A percentile compares a stretch with the other conserved stretches of the same genome.
Conservation (phyloP, 1,140 invertebrate genomes). For the Watersipora subatra region DNA sequence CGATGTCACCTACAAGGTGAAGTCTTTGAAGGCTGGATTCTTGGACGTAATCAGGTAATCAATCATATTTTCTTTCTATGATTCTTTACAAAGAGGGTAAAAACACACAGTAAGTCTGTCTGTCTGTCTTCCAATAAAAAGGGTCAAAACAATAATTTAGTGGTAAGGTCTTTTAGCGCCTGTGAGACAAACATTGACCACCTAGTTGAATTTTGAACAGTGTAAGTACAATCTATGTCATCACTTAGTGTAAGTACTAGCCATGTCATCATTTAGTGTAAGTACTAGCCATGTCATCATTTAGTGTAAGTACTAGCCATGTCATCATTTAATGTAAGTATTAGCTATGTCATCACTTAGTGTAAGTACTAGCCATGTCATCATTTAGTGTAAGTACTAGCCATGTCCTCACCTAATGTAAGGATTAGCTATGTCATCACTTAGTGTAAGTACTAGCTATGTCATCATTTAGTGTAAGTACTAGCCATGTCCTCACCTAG, state of each 20-base stretch:
- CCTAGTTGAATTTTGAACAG: neutral
- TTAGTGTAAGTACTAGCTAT: too few species aligned
- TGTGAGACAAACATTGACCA: neutral
- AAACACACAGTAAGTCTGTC: neutral
- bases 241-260: neutral
- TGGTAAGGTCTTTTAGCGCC: neutral
- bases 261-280: neutral
- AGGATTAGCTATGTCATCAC: too few species aligned
- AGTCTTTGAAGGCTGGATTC: slow-evolving; percentile 29
- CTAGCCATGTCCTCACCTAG: too few species aligned
- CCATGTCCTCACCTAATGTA: too few species aligned
- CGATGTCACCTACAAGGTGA: slow-evolving; percentile 27
- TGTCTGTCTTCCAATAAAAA: too few species aligned
- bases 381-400: too few species aligned
- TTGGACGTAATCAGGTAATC: slow-evolving; percentile 33
- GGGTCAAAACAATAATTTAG: neutral
- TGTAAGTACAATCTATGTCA: neutral
- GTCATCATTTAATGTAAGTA: too few species aligned
- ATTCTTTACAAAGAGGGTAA: too few species aligned
- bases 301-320: neutral
- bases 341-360: too few species aligned
- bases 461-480: too few species aligned
- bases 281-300: neutral
- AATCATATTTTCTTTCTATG: neutral
- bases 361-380: too few species aligned